Percentiles rank a stretch among this genome's conserved stretches.
phyloP scores from a whole-genome alignment of 2,797 vertebrate species.

The Dermochelys coriacea region DNA sequence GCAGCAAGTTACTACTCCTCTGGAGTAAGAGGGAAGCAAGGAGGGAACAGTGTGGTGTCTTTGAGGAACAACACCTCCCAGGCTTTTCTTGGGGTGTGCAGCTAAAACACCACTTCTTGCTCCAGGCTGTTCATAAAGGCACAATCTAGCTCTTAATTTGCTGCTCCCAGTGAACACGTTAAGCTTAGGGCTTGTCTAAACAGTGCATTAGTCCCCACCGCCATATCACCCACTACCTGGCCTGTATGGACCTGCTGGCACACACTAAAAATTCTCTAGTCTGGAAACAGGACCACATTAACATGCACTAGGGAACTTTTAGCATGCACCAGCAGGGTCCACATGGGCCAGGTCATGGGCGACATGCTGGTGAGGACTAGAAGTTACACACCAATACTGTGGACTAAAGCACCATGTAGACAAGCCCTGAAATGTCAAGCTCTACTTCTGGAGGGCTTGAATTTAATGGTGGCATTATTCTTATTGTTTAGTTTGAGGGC shows the following conservation, averaged over 20 bases:
- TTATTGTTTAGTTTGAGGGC: not conserved
- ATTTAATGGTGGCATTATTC: not conserved
- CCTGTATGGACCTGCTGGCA: not conserved
- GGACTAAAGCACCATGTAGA: not conserved
- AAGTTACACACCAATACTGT: no score
- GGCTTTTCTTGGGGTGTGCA: not conserved
- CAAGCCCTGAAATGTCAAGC: not conserved
- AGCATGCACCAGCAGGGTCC: not conserved
- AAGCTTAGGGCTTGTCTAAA: not conserved
- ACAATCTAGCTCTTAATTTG: not conserved
- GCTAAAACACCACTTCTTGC: not conserved
- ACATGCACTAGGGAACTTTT: not conserved
- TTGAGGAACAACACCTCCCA: not conserved
- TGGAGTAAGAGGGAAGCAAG: not conserved
- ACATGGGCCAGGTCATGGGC: not conserved
- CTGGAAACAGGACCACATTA: not conserved
- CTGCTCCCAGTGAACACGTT: not conserved
- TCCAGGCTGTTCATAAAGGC: not conserved
- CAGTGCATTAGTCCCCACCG: not conserved
- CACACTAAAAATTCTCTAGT: not conserved
- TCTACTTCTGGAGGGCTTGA: not conserved
- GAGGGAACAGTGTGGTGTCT: not conserved
- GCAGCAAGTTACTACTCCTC: not conserved
- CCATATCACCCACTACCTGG: not conserved
- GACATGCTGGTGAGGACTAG: not conserved